These are phyloP conservation scores for Calameuta idolon DNA, from an alignment of 2,888 invertebrate species.

Conservation along the genomic window DNA sequence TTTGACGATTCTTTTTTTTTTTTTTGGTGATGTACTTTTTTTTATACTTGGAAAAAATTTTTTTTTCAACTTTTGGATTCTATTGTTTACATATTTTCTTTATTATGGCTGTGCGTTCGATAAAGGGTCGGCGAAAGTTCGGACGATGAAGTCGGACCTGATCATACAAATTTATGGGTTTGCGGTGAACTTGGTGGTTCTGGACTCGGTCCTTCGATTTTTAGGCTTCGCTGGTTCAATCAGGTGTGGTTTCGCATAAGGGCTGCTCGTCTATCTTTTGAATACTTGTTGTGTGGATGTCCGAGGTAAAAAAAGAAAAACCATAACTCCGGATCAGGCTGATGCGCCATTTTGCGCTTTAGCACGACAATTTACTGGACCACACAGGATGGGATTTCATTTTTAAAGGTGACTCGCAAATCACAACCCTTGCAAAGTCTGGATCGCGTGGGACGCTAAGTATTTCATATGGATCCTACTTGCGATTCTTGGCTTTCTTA, in stretches of 20 bases:
- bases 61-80: too few species aligned
- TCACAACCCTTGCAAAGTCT: background rate
- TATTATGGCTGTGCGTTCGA: too few species aligned
- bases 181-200: too few species aligned
- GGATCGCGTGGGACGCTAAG: conserved; percentile 43
- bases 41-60: too few species aligned
- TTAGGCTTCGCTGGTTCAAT: background rate
- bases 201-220: background rate
- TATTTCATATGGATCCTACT: conserved; percentile 43
- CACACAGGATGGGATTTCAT: conserved; percentile 45
- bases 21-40: background rate
- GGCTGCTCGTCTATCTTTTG: background rate
- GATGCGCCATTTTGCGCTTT: conserved; percentile 54
- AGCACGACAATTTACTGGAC: conserved; percentile 52
- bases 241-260: background rate
- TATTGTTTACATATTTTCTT: too few species aligned
- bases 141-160: too few species aligned
- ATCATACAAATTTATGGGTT: too few species aligned
- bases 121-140: too few species aligned
- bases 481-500: conserved; percentile 42
- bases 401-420: conserved; percentile 28
- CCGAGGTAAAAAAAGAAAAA: background rate
- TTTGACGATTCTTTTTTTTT: background rate
- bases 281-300: background rate
- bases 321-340: conserved; percentile 49